A percentile compares a stretch with the other conserved stretches of the same genome.
Evolutionary conservation across 2,113 vertebrate species (phyloP).

Genomic region (Aldabrachelys gigantea): DNA sequence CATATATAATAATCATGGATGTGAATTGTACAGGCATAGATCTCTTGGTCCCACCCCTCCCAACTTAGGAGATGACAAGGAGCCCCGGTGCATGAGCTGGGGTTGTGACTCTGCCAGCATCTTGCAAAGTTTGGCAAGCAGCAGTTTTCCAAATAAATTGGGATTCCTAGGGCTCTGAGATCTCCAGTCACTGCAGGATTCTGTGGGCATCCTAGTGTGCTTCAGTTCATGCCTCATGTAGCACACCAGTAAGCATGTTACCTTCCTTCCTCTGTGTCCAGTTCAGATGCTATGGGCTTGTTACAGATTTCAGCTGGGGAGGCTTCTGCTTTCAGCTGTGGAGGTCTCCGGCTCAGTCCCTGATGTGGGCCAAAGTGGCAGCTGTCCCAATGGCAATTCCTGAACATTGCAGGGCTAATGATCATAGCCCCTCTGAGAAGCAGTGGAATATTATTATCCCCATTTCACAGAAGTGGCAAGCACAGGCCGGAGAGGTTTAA

Average conservation of each 20-base stretch:
- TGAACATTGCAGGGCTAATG: neutral
- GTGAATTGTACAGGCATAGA: constrained; percentile 55
- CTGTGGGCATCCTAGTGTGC: neutral
- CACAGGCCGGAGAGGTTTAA: constrained; percentile 11
- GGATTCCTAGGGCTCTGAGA: neutral
- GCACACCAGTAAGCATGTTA: rapidly evolving
- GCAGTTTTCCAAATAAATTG: neutral
- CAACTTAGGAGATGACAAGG: constrained; percentile 17
- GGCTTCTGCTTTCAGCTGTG: neutral
- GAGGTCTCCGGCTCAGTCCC: neutral
- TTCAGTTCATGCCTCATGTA: neutral
- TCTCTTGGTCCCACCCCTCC: constrained; percentile 48
- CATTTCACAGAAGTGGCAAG: constrained; percentile 2
- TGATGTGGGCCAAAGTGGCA: neutral
- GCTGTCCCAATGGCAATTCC: neutral
- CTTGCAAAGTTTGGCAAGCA: constrained; percentile 49
- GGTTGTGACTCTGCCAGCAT: constrained; percentile 50
- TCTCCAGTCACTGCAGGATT: constrained; percentile 12
- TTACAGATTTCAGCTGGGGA: neutral
- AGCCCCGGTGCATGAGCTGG: constrained; percentile 55
- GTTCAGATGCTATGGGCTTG: rapidly evolving
- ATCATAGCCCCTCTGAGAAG: constrained; percentile 40
- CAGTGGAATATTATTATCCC: neutral
- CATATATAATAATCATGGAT: constrained; percentile 38
- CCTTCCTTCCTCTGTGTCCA: neutral